Conservation (phyloP, 2,888 invertebrate species). For the Aproaerema taeniolella region DNA sequence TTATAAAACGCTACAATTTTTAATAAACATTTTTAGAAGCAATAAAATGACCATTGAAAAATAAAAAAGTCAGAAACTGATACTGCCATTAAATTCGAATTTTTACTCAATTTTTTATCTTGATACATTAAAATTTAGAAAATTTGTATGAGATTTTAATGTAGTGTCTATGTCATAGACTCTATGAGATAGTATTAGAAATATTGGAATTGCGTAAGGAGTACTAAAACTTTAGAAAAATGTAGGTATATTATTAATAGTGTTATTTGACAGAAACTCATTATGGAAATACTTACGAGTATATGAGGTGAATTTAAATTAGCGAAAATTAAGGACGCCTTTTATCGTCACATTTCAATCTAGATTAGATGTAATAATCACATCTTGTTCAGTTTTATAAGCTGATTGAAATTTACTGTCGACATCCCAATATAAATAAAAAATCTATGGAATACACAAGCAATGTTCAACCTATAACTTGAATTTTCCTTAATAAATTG, state of each 20-base stretch:
- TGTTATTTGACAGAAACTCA: too few species aligned
- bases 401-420: too few species aligned
- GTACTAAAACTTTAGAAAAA: slow-evolving; percentile 24
- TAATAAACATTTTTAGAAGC: slow-evolving; percentile 19
- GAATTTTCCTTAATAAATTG: too few species aligned
- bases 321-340: too few species aligned
- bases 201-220: slow-evolving; percentile 32
- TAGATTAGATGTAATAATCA: too few species aligned
- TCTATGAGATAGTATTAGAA: slow-evolving; percentile 27
- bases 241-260: slow-evolving; percentile 13
- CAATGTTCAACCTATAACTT: too few species aligned
- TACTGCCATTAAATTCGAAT: slow-evolving; percentile 67
- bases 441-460: too few species aligned
- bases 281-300: too few species aligned
- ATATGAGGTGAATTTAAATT: too few species aligned
- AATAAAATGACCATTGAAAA: slow-evolving; percentile 32
- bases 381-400: too few species aligned
- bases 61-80: slow-evolving; percentile 32
- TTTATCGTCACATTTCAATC: too few species aligned
- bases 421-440: too few species aligned
- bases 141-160: slow-evolving; percentile 23
- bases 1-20: slow-evolving; percentile 1
- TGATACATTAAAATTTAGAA: slow-evolving; percentile 23
- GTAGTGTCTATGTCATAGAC: slow-evolving; percentile 31
- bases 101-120: slow-evolving; percentile 46